phyloP scores from a whole-genome alignment of 92 coral and sea anemone genomes.

The Epizoanthus rinbou region DNA sequence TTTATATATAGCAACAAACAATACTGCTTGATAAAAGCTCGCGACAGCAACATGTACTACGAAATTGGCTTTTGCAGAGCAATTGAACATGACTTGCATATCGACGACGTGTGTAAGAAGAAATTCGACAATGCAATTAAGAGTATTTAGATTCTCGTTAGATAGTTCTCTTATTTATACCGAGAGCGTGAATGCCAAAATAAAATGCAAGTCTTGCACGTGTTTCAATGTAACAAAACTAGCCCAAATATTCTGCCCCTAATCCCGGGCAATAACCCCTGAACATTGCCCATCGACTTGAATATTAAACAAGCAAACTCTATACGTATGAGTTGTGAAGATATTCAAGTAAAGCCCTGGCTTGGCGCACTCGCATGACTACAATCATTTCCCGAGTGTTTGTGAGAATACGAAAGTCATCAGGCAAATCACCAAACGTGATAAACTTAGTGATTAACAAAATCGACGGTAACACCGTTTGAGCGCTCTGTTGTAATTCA shows the following conservation, averaged over 20 bases:
- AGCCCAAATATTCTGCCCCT: conserved; percentile 6
- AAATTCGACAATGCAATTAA: conserved; percentile 51
- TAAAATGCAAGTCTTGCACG: conserved; percentile 23
- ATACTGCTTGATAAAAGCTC: conserved; percentile 45
- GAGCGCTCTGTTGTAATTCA: conserved; percentile 30
- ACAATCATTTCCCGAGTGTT: conserved; percentile 18
- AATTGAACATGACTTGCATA: conserved; percentile 54
- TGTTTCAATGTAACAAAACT: conserved; percentile 15
- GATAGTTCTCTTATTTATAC: conserved; percentile 45
- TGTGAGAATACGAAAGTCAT: conserved; percentile 21
- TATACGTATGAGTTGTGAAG: conserved; percentile 1
- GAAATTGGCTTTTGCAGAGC: conserved; percentile 54
- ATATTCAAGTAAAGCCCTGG: neutral
- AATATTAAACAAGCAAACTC: conserved; percentile 29
- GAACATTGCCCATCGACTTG: conserved; percentile 9
- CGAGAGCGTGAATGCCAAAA: conserved; percentile 18
- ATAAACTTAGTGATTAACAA: conserved; percentile 39
- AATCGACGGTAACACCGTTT: conserved; percentile 33
- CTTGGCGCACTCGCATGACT: neutral
- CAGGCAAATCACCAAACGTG: conserved; percentile 39
- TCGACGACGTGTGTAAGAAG: conserved; percentile 47
- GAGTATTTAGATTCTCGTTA: conserved; percentile 57
- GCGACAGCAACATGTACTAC: conserved; percentile 43
- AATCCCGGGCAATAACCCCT: conserved; percentile 5
- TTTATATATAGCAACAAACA: conserved; percentile 11